Evolutionary conservation across 2,888 invertebrate genomes (phyloP), one percentile per base, ranked within the genome.

Genomic region (Alitta virens): DNA sequence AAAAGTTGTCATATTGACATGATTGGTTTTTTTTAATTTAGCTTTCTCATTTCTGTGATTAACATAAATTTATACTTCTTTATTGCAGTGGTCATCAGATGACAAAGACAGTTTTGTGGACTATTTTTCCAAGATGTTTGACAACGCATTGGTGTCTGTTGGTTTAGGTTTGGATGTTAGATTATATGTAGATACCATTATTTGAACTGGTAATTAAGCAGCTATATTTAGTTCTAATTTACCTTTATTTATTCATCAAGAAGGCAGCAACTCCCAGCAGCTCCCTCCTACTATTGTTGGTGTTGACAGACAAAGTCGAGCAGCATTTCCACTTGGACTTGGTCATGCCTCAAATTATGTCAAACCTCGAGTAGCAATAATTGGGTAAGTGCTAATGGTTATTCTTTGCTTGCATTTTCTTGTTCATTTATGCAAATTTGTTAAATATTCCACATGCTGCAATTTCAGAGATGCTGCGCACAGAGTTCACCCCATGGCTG

Each of bases 401-500:
- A n/a, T n/a, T 26, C 50, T 3, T 55, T 58, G 12, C 42, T 14
- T 23, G 59, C n/a, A n/a, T n/a, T n/a, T n/a, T n/a, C n/a, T n/a
- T n/a, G n/a, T n/a, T n/a, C n/a, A n/a, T n/a, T n/a, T n/a, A n/a
- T n/a, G n/a, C n/a, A n/a, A n/a, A n/a, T n/a, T n/a, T n/a, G n/a
- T n/a, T n/a, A n/a, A n/a, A n/a, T n/a, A n/a, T n/a, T n/a, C n/a
- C n/a, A n/a, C n/a, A n/a, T n/a, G n/a, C 12, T 33, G 33, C 12
- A 33, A 33, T 33, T 33, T 90, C 91, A 97, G 83, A 12, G 86
- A 86, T 78, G 85, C 86, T 27, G 86, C 86, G 12, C 86, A 87
- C 73, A 86, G 94, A 69, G 87, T 98, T 23, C 98, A 99, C 83
- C 98, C 98, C 0, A 81, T 99, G 69, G 98, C 98, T 42, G 98